A percentile compares a stretch with the other conserved stretches of the same genome.
Evolutionary conservation across 2,113 vertebrate species (phyloP).

Genomic region (Phylloscopus trochiloides): DNA sequence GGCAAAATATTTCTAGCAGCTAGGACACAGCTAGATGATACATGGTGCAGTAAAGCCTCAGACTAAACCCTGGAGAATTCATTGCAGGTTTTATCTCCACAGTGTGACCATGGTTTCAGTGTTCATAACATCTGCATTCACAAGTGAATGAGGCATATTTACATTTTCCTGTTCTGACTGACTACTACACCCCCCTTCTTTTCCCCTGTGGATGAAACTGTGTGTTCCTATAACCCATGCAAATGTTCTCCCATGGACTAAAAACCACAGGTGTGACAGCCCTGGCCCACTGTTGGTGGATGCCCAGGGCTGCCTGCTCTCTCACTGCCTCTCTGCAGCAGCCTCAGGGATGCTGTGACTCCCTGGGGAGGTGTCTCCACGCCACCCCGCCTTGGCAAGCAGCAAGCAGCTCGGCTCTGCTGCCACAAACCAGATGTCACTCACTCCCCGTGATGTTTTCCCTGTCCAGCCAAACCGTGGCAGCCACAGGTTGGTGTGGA

Average conservation of each 20-base stretch:
- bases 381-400: neutral
- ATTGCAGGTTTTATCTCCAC: neutral
- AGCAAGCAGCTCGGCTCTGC: accelerated
- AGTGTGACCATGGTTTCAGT: neutral
- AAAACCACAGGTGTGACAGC: neutral
- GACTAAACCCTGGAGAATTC: constrained; percentile 30
- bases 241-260: neutral
- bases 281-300: accelerated
- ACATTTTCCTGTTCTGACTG: neutral
- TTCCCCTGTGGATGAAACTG: neutral
- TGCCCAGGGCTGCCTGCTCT: neutral
- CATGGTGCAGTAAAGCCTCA: neutral
- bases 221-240: neutral
- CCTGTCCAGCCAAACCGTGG: neutral
- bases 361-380: neutral
- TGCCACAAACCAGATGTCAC: neutral
- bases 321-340: neutral
- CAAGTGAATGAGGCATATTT: constrained; percentile 15
- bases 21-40: neutral
- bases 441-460: accelerated
- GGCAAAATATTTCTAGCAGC: neutral
- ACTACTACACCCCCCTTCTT: neutral
- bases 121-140: neutral
- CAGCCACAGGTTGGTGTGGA: neutral
- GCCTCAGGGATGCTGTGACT: neutral